Percentiles rank a stretch among this genome's conserved stretches.
phyloP scores from a whole-genome alignment of 2,113 vertebrate genomes.

The Pseudorhombus dupliciocellatus region DNA sequence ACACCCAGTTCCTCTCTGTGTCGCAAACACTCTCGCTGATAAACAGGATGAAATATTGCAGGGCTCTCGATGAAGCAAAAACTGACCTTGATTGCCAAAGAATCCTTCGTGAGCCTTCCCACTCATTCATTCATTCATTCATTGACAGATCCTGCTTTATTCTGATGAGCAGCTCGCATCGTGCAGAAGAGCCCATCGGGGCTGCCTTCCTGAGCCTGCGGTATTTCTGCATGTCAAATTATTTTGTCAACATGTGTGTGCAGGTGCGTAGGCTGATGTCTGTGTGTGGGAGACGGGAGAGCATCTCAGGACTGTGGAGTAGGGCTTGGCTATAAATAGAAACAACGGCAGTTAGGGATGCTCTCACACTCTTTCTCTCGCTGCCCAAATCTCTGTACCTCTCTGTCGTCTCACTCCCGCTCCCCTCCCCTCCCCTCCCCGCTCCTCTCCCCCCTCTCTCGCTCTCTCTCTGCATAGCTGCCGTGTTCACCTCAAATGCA shows the following conservation, averaged over 20 bases:
- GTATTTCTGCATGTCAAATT: slow-evolving; percentile 36
- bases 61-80: slow-evolving; percentile 37
- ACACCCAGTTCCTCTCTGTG: slow-evolving; percentile 57
- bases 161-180: slow-evolving; percentile 10
- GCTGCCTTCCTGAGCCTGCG: slow-evolving; percentile 8
- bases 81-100: slow-evolving; percentile 52
- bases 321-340: slow-evolving; percentile 76
- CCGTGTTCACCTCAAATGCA: slow-evolving; percentile 75
- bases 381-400: slow-evolving; percentile 71
- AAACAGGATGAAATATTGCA: slow-evolving; percentile 63
- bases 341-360: slow-evolving; percentile 70
- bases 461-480: slow-evolving; percentile 65
- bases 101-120: slow-evolving; percentile 24
- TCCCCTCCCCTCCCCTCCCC: slow-evolving; percentile 33
- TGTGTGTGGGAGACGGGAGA: slow-evolving; percentile 66
- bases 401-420: slow-evolving; percentile 59
- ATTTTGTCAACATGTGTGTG: slow-evolving; percentile 27
- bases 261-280: slow-evolving; percentile 47
- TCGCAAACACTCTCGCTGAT: slow-evolving; percentile 28
- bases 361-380: slow-evolving; percentile 64
- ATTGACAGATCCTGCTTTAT: slow-evolving; percentile 46
- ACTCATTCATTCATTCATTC: slow-evolving; percentile 62
- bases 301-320: slow-evolving; percentile 73
- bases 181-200: slow-evolving; percentile 1
- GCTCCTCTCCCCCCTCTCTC: slow-evolving; percentile 31